These are phyloP conservation scores for Tinamus guttatus DNA, from an alignment of 2,113 vertebrate species.

Conservation along the genomic window DNA sequence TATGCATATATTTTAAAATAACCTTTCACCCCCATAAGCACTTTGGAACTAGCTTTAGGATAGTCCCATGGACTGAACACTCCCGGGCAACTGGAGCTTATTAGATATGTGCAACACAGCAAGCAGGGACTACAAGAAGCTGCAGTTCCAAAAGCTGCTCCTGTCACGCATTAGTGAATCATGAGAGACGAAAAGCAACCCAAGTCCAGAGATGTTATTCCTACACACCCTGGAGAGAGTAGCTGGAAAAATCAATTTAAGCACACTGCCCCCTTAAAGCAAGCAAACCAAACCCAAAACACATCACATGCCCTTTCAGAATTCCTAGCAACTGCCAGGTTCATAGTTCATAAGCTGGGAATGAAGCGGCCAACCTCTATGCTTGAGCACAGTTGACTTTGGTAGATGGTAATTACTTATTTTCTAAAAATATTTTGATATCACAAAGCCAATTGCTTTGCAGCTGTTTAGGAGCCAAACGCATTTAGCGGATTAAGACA, in stretches of 20 bases:
- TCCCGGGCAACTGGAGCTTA: background rate
- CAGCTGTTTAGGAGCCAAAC: background rate
- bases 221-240: background rate
- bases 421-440: background rate
- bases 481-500: background rate
- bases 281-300: background rate
- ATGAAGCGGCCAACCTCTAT: background rate
- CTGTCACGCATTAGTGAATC: fast-evolving
- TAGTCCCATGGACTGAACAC: background rate
- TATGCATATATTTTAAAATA: background rate
- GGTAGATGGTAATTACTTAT: background rate
- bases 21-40: background rate
- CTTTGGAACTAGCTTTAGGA: background rate
- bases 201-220: background rate
- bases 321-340: background rate
- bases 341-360: background rate
- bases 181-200: background rate
- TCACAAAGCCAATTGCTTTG: background rate
- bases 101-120: background rate
- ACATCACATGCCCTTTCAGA: background rate
- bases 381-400: background rate
- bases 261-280: background rate
- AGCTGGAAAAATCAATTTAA: background rate
- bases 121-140: background rate
- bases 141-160: background rate